Base-by-base conservation (phyloP, 2,888 invertebrate genomes). In the Drosophila pseudotalamancana region DNA sequence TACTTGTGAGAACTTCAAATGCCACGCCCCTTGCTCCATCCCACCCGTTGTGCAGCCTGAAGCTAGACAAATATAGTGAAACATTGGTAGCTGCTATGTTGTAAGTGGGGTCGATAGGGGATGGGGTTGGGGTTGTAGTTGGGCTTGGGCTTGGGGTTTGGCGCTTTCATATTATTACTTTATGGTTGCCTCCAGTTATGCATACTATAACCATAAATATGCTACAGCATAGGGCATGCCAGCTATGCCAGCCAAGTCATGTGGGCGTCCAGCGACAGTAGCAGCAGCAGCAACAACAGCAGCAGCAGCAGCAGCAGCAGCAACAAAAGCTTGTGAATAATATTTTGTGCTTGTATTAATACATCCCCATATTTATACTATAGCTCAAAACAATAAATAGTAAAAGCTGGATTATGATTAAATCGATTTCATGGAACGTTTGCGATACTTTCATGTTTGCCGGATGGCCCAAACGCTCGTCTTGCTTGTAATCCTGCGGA, bases 321-420 rank as follows among this genome's bases (percentile, higher is more conserved):
- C 72, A 78, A 77, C 64, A 78, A 69, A 56, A 69, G 55, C 64
- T 62, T 60, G 62, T 70, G 74, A 70, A 85, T 76, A 78, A 82
- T 70, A 87, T 80, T 77, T 73, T 84, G 74, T 87, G 77, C 86
- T 85, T 85, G 88, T 84, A 79, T 84, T 84, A 84, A 84, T 84
- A 83, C 74, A 85, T 72, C 59, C 68, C 73, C 82, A 85, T 87
- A 85, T 84, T 84, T 84, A 87, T 84, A 74, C 86, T 77, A 85
- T 87, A 82, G 88, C 88, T 84, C 83, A 82, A 85, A 84, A 84
- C 83, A 84, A 84, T 84, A 84, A 84, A 84, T 84, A 84, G 83
- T 84, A 87, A 82, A 84, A 87, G 83, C 83, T 74, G 88, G 83
- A 84, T 84, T 84, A 84, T 84, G 88, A 84, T 84, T 84, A 87